Evolutionary conservation across 2,113 vertebrate species (phyloP).

Genomic region (Nothoprocta pentlandii): DNA sequence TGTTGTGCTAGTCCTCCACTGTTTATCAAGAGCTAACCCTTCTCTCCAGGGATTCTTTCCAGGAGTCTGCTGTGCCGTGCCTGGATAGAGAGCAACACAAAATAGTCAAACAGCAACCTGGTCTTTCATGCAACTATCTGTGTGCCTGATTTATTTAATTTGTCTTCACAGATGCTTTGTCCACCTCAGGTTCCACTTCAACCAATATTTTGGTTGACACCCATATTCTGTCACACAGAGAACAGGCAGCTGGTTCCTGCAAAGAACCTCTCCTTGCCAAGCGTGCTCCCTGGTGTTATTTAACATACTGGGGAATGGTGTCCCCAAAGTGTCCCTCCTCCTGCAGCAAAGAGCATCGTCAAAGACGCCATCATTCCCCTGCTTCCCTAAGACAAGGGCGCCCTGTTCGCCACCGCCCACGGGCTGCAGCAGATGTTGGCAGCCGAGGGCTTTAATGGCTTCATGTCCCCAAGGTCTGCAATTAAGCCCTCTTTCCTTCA

Average conservation of each 20-base stretch:
- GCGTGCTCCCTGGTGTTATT: background rate
- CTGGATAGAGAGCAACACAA: background rate
- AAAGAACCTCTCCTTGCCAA: background rate
- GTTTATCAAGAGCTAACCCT: background rate
- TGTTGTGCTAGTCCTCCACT: background rate
- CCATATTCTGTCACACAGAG: background rate
- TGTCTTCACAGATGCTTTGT: background rate
- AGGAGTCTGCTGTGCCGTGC: background rate
- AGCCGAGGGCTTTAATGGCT: background rate
- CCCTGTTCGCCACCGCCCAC: background rate
- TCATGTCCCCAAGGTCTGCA: background rate
- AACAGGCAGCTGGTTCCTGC: background rate
- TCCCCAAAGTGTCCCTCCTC: background rate
- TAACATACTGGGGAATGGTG: background rate
- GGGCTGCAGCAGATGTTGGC: background rate
- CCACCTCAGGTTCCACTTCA: background rate
- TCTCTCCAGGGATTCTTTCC: background rate
- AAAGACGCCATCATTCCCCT: background rate
- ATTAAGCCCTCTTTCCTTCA: slow-evolving; percentile 14
- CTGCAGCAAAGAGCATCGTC: background rate
- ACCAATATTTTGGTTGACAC: background rate
- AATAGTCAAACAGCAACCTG: background rate
- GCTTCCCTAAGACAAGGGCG: background rate
- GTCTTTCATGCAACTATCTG: background rate
- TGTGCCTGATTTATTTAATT: background rate